phyloP scores from a whole-genome alignment of 1,140 invertebrate species.

The Mya arenaria region DNA sequence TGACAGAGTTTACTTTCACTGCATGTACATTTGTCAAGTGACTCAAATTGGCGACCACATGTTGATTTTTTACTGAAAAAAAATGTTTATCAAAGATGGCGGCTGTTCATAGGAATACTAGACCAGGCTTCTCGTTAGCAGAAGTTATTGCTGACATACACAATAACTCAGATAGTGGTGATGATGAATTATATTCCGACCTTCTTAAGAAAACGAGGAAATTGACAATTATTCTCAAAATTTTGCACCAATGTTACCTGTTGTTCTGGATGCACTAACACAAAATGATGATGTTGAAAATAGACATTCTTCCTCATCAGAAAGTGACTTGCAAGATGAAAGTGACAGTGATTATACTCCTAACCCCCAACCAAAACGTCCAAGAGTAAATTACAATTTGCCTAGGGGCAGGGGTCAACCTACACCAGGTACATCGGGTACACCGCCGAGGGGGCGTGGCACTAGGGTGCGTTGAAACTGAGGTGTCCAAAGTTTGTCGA shows the following conservation, averaged over 20 bases:
- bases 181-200: slow-evolving; percentile 9
- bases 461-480: slow-evolving; percentile 8
- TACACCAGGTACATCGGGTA: slow-evolving; percentile 31
- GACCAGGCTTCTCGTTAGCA: slow-evolving; percentile 14
- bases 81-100: slow-evolving; percentile 13
- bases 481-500: slow-evolving; percentile 18
- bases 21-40: slow-evolving; percentile 7
- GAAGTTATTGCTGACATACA: slow-evolving; percentile 17
- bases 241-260: slow-evolving; percentile 1
- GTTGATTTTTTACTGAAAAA: slow-evolving; percentile 4
- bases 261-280: too few species aligned
- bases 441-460: slow-evolving; percentile 24
- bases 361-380: slow-evolving; percentile 21
- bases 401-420: slow-evolving; percentile 21
- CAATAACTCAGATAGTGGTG: not conserved
- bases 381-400: too few species aligned
- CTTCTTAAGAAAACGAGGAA: not conserved
- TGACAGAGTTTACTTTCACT: slow-evolving; percentile 8
- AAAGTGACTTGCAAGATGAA: slow-evolving; percentile 29
- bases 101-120: slow-evolving; percentile 2
- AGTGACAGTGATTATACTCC: slow-evolving; percentile 26
- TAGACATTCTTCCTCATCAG: too few species aligned
- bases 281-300: slow-evolving; percentile 29
- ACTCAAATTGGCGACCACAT: too few species aligned
- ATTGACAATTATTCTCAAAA: slow-evolving; percentile 18